These are phyloP conservation scores for Papilio glaucus DNA, from an alignment of 1,140 invertebrate species.

Conservation along the genomic window DNA sequence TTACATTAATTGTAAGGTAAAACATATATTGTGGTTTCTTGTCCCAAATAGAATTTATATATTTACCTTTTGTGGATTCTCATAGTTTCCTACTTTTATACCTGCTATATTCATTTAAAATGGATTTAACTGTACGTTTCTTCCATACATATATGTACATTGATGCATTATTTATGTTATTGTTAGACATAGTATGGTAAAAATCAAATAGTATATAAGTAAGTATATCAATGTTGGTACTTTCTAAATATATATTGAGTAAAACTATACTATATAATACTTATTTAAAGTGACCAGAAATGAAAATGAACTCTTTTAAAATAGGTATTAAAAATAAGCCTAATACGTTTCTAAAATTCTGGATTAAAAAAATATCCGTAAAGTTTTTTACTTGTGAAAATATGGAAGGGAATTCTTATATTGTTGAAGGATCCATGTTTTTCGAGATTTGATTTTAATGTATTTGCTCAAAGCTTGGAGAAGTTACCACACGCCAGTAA, in stretches of 20 bases:
- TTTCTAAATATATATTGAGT: slow-evolving; percentile 44
- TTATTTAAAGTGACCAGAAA: slow-evolving; percentile 52
- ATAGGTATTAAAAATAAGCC: slow-evolving; percentile 66
- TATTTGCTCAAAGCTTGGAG: slow-evolving; percentile 69
- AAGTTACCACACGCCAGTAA: slow-evolving; percentile 48
- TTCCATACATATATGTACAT: not conserved
- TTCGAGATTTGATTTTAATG: slow-evolving; percentile 49
- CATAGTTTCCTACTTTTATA: slow-evolving; percentile 37
- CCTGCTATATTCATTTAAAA: not conserved
- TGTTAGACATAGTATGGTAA: not conserved
- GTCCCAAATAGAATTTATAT: not conserved
- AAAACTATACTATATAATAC: slow-evolving; percentile 38
- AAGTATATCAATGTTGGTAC: slow-evolving; percentile 41
- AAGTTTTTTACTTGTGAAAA: slow-evolving; percentile 67
- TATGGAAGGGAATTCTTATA: slow-evolving; percentile 54
- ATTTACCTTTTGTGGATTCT: not conserved
- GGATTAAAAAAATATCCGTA: slow-evolving; percentile 55
- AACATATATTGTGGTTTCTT: not conserved
- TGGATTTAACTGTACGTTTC: not conserved
- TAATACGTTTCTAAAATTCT: slow-evolving; percentile 65
- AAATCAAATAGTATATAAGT: slow-evolving; percentile 4
- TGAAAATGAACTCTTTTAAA: slow-evolving; percentile 58
- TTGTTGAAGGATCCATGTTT: slow-evolving; percentile 49
- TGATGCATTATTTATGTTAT: slow-evolving; percentile 40
- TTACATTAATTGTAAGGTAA: slow-evolving; percentile 4